Evolutionary conservation across 2,797 vertebrate genomes (phyloP).

Genomic region (Pangasius sanitwongsei): DNA sequence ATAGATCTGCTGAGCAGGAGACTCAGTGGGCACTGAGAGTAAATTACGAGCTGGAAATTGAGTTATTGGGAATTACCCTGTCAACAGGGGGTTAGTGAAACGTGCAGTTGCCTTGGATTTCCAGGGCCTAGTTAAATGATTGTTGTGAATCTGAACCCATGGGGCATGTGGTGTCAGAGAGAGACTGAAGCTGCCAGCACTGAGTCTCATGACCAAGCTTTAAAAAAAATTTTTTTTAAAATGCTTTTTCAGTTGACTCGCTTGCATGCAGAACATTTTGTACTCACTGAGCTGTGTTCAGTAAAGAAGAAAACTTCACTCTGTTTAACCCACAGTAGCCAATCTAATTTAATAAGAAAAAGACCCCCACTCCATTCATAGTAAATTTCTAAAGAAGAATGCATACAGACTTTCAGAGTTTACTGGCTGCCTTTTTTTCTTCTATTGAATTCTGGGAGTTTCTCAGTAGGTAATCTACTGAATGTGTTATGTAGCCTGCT

Average conservation of each 20-base stretch:
- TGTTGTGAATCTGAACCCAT: constrained; percentile 56
- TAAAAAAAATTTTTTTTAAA: neutral
- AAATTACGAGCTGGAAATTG: constrained; percentile 61
- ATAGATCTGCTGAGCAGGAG: constrained; percentile 48
- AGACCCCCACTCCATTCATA: neutral
- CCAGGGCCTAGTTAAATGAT: constrained; percentile 61
- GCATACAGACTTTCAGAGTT: neutral
- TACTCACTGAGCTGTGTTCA: constrained; percentile 9
- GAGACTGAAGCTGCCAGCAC: constrained; percentile 57
- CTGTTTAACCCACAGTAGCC: neutral
- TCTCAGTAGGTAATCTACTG: constrained; percentile 10
- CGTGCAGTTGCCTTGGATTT: constrained; percentile 64
- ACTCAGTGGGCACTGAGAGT: constrained; percentile 61
- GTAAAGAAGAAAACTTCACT: constrained; percentile 23
- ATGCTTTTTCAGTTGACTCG: constrained; percentile 55
- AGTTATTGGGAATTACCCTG: constrained; percentile 64
- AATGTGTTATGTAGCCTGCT: neutral
- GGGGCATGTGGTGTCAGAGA: constrained; percentile 58
- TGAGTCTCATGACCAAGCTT: constrained; percentile 43
- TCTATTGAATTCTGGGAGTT: neutral
- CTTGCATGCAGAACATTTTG: constrained; percentile 48
- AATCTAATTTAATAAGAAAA: constrained; percentile 6
- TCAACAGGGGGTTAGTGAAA: constrained; percentile 57
- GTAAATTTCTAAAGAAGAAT: neutral
- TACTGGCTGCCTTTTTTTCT: neutral